Base-by-base conservation (phyloP, 2,797 vertebrate genomes). In the Malurus splendens region DNA sequence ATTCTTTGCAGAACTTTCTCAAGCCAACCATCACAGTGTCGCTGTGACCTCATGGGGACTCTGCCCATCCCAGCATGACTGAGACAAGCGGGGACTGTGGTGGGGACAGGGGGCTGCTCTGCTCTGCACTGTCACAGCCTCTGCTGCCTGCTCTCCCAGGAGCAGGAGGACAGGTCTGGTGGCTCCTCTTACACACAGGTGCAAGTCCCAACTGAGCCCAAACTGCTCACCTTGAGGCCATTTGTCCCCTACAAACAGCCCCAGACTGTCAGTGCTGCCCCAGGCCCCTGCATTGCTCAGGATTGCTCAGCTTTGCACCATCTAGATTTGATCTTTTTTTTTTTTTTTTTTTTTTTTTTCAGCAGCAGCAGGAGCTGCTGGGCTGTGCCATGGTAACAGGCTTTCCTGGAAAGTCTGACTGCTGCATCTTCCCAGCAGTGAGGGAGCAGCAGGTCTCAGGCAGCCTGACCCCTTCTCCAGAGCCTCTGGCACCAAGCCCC, bases 341-440 rank as follows among this genome's bases (percentile, higher is more conserved):
- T 16, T 1, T 22, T 33, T 14, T 19, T 1, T 22, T 30, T 25
- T 55, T 38, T 20, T 61, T 16, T 5, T 36, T 1, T 36, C 33
- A 36, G 33, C 19, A 18, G n/a, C 33, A 61, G 39, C 47, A 60
- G 60, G 33, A 75, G 8, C 30, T 54, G 67, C 59, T 52, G 80
- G 25, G 62, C 24, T 74, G 83, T 93, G 86, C 80, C 82, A 71
- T 70, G 50, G 91, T 68, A 91, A 89, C 10, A 0, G 30, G 66
- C 70, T 85, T 76, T 89, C 82, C 76, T 81, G 87, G 76, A 78
- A 88, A 52, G 28, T 25, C 61, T 50, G 27, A 75, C 64, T 7
- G 30, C 82, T 64, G 7, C 24, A 5, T 54, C 42, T 84, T 70
- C 80, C 85, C 68, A 85, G 87, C 85, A 92, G 72, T 1, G 64